Conservation (phyloP, 2,888 invertebrate species). For the Dicranocentrus wangi region DNA sequence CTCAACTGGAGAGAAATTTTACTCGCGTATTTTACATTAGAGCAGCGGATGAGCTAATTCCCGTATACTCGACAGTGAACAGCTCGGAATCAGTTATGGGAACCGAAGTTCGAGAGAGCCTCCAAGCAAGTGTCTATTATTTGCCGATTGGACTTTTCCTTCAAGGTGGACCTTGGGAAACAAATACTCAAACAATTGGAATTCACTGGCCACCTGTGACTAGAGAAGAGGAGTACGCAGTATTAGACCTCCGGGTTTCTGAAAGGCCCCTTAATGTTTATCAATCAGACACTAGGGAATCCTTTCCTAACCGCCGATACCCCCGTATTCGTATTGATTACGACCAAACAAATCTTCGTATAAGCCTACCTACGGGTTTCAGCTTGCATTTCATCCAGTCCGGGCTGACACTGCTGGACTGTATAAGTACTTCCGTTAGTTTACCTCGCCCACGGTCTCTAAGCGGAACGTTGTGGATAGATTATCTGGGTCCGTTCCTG, state of each 20-base stretch:
- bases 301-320: constrained; percentile 43
- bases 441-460: constrained; percentile 65
- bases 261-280: constrained; percentile 49
- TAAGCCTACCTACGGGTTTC: constrained; percentile 46
- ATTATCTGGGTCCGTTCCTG: constrained; percentile 67
- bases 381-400: constrained; percentile 65
- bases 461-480: constrained; percentile 68
- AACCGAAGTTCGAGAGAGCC: constrained; percentile 66
- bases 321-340: constrained; percentile 53
- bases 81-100: constrained; percentile 41
- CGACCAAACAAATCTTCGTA: constrained; percentile 46
- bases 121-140: constrained; percentile 66
- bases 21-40: constrained; percentile 66
- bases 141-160: constrained; percentile 71
- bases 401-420: constrained; percentile 69
- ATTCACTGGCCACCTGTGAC: constrained; percentile 71
- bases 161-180: constrained; percentile 68
- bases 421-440: constrained; percentile 62
- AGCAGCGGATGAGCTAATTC: constrained; percentile 68
- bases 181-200: constrained; percentile 66
- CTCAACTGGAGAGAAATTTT: constrained; percentile 63
- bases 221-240: constrained; percentile 69
- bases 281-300: constrained; percentile 32
- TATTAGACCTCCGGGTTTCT: constrained; percentile 60
- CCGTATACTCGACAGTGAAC: constrained; percentile 65